Conservation (phyloP, 2,113 vertebrate species). For the Hippocampus barbouri region DNA sequence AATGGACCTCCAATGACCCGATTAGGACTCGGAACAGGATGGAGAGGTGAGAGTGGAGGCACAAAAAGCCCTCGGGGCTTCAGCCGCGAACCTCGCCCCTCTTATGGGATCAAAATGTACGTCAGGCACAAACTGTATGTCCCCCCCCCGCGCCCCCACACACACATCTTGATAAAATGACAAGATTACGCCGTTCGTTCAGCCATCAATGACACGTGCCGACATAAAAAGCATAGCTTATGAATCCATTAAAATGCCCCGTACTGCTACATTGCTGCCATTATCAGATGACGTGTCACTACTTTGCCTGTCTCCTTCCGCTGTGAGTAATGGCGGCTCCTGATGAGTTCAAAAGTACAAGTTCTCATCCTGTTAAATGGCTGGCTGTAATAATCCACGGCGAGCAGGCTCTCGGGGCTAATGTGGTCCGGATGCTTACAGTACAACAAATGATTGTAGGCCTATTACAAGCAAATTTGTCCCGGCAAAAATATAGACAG, state of each 20-base stretch:
- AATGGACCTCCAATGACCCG: conserved; percentile 25
- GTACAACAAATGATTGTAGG: conserved; percentile 7
- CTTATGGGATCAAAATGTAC: conserved; percentile 55
- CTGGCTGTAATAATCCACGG: conserved; percentile 22
- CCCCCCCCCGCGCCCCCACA: conserved; percentile 12
- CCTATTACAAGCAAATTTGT: neutral
- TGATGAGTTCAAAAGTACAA: conserved; percentile 41
- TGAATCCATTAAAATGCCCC: conserved; percentile 64
- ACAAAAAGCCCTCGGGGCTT: conserved; percentile 38
- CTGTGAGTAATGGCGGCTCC: conserved; percentile 36
- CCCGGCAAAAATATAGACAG: neutral
- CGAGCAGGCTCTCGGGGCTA: conserved; percentile 20
- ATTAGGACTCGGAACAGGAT: conserved; percentile 22
- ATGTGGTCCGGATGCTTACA: conserved; percentile 28
- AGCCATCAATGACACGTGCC: conserved; percentile 50
- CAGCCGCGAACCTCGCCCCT: conserved; percentile 37
- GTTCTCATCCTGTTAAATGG: conserved; percentile 47
- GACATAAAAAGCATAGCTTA: conserved; percentile 67
- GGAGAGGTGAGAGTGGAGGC: conserved; percentile 12
- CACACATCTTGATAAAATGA: conserved; percentile 50
- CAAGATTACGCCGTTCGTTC: conserved; percentile 48
- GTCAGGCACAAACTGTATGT: conserved; percentile 55
- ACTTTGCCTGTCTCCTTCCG: conserved; percentile 46
- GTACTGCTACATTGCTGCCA: conserved; percentile 62
- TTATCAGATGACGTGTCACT: conserved; percentile 64